Percentiles rank a stretch among this genome's conserved stretches.
phyloP scores from a whole-genome alignment of 2,888 invertebrate genomes.

The Ectemnius cavifrons region DNA sequence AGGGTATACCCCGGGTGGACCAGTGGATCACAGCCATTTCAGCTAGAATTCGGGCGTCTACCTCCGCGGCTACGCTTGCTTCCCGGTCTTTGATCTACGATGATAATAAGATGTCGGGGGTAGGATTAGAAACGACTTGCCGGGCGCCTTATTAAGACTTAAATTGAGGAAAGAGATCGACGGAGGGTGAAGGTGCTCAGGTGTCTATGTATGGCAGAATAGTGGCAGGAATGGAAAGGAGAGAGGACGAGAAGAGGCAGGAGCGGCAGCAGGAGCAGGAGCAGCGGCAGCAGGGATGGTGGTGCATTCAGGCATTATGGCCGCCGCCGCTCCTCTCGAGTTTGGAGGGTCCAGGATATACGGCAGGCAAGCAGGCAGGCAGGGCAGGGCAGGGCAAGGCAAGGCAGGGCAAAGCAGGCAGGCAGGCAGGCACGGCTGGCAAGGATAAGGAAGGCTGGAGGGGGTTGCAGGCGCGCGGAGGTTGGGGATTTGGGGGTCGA shows the following conservation, averaged over 20 bases:
- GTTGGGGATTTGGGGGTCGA: conserved; percentile 72
- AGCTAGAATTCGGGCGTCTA: conserved; percentile 29
- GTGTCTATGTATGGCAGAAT: neutral
- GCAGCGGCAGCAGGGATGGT: conserved; percentile 60
- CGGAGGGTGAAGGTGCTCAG: conserved; percentile 17
- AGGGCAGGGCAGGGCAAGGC: conserved; percentile 58
- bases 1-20: neutral
- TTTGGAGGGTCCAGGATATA: conserved; percentile 73
- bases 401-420: conserved; percentile 39
- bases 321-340: conserved; percentile 71
- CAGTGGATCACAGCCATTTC: conserved; percentile 45
- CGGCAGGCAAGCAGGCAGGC: conserved; percentile 56
- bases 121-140: conserved; percentile 70
- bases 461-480: conserved; percentile 51
- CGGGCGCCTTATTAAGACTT: conserved; percentile 74
- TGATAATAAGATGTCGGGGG: conserved; percentile 66
- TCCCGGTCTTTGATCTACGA: conserved; percentile 44
- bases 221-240: conserved; percentile 17
- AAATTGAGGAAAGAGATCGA: conserved; percentile 66
- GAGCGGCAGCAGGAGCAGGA: conserved; percentile 24
- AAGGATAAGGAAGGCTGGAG: conserved; percentile 60
- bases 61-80: neutral
- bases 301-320: conserved; percentile 76
- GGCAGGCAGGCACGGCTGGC: conserved; percentile 44
- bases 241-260: conserved; percentile 16